phyloP scores from a whole-genome alignment of 2,113 vertebrate genomes.

The Bagarius yarrelli region DNA sequence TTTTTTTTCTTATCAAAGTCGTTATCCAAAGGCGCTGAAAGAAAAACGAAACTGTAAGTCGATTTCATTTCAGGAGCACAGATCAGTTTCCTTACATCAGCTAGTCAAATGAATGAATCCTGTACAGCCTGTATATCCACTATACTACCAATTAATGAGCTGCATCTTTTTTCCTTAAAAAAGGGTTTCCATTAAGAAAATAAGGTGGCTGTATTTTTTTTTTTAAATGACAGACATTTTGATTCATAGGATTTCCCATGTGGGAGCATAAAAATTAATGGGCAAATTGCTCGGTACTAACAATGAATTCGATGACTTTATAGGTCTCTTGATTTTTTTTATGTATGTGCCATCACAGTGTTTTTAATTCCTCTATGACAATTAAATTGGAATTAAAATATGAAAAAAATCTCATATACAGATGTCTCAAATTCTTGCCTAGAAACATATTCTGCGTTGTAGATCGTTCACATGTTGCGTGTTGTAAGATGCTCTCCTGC shows the following conservation, averaged over 20 bases:
- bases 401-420: too few species aligned
- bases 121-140: background rate
- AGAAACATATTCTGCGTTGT: too few species aligned
- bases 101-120: background rate
- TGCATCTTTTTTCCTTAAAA: background rate
- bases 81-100: background rate
- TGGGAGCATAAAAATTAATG: background rate
- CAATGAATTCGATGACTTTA: background rate
- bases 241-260: background rate
- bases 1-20: background rate
- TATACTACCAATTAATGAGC: too few species aligned
- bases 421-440: too few species aligned
- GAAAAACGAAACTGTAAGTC: slow-evolving; percentile 43
- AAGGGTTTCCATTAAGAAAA: background rate
- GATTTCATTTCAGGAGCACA: slow-evolving; percentile 30
- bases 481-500: background rate
- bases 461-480: background rate
- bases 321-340: background rate
- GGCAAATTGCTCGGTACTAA: background rate
- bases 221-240: background rate
- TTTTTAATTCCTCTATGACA: background rate
- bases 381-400: too few species aligned
- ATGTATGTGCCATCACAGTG: background rate
- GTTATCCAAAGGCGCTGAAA: slow-evolving; percentile 25
- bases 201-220: background rate